phyloP scores from a whole-genome alignment of 2,797 vertebrate genomes.

The Sebastes reedi region DNA sequence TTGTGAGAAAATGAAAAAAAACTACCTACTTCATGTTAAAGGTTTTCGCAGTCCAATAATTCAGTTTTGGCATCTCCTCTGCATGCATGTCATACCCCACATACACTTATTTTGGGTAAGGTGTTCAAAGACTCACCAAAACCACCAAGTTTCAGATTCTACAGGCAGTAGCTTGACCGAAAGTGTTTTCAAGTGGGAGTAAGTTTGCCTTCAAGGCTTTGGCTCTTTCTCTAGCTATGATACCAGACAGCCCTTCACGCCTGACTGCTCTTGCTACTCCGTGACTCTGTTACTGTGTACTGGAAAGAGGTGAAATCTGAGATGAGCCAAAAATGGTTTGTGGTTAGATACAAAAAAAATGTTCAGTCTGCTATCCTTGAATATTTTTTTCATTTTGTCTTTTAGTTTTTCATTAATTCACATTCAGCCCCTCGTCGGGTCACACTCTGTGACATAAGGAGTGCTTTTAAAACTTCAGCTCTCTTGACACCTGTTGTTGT shows the following conservation, averaged over 20 bases:
- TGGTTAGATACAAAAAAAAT: neutral
- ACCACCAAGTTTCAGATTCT: conserved; percentile 10
- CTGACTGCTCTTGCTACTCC: conserved; percentile 52
- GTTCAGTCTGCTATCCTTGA: neutral
- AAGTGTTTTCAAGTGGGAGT: conserved; percentile 28
- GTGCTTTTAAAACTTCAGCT: conserved; percentile 25
- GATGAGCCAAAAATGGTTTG: conserved; percentile 20
- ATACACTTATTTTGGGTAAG: neutral
- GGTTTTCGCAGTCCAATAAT: neutral
- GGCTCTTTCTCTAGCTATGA: conserved; percentile 34
- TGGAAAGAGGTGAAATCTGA: conserved; percentile 34
- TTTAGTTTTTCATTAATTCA: neutral
- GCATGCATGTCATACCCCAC: neutral
- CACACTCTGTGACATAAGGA: conserved; percentile 14
- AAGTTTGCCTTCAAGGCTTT: conserved; percentile 45
- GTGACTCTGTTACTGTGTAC: conserved; percentile 47
- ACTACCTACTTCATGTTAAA: neutral
- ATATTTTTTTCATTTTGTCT: neutral
- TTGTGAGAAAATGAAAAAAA: neutral
- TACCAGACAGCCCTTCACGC: conserved; percentile 41
- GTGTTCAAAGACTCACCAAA: conserved; percentile 9
- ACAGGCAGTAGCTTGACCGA: conserved; percentile 1
- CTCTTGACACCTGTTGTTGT: conserved; percentile 30
- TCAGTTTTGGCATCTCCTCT: conserved; percentile 10
- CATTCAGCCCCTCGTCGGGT: conserved; percentile 27